phyloP scores from a whole-genome alignment of 2,797 vertebrate species.

The Amblyraja radiata region DNA sequence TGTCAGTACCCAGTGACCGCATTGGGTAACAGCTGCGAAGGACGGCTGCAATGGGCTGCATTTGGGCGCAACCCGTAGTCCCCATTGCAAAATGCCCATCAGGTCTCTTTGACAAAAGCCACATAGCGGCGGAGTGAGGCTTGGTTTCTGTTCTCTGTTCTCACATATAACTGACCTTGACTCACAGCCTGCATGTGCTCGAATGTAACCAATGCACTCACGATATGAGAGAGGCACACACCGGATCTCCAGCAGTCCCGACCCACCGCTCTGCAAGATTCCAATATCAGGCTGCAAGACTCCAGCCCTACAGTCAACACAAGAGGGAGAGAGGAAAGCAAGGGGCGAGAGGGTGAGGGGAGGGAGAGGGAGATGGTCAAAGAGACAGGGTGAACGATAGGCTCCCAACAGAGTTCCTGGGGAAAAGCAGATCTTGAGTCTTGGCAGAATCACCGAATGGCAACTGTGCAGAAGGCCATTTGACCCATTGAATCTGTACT shows the following conservation, averaged over 20 bases:
- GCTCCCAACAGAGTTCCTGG: too few relatives aligned
- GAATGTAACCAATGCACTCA: background rate
- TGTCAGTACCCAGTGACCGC: too few relatives aligned
- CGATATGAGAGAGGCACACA: too few relatives aligned
- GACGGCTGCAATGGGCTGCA: background rate
- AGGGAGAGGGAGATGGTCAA: background rate
- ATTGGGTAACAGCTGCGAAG: background rate
- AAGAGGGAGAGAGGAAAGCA: background rate
- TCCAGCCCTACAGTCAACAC: background rate
- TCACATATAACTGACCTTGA: too few relatives aligned
- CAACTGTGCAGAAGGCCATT: too few relatives aligned
- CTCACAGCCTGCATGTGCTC: background rate
- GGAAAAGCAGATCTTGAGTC: too few relatives aligned
- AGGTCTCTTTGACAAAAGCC: background rate
- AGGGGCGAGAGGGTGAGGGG: background rate
- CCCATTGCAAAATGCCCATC: background rate
- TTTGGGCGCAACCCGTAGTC: background rate
- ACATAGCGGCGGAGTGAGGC: too few relatives aligned
- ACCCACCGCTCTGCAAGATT: background rate
- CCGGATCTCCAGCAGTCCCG: background rate
- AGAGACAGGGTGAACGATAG: background rate
- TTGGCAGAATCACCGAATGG: too few relatives aligned
- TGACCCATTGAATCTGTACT: too few relatives aligned
- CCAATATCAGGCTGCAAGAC: background rate
- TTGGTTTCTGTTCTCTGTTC: too few relatives aligned